A percentile compares a stretch with the other conserved stretches of the same genome.
Evolutionary conservation across 2,888 invertebrate genomes (phyloP).

Genomic region (Cyaniris semiargus): DNA sequence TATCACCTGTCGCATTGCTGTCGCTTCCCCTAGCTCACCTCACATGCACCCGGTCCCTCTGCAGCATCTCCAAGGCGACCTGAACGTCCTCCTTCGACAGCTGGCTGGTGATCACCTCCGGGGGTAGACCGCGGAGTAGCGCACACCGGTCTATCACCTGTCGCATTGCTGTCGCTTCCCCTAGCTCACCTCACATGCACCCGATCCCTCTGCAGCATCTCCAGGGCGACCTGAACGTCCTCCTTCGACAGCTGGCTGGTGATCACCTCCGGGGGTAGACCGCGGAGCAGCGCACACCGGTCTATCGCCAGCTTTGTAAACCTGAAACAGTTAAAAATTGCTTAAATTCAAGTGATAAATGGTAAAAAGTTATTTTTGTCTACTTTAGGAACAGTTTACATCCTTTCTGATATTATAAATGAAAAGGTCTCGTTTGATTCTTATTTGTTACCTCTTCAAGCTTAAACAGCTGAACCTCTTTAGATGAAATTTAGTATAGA

Average conservation of each 20-base stretch:
- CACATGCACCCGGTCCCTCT: constrained; percentile 79
- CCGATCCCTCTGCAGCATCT: constrained; percentile 80
- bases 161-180: too few relatives aligned
- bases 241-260: constrained; percentile 84
- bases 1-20: constrained; percentile 52
- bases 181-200: constrained; percentile 79
- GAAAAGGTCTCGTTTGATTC: too few relatives aligned
- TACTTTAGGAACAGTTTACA: too few relatives aligned
- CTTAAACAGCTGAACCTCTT: too few relatives aligned
- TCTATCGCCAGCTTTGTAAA: constrained; percentile 86
- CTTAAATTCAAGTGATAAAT: too few relatives aligned
- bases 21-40: constrained; percentile 64
- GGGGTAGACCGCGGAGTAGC: constrained; percentile 82
- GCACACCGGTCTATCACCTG: constrained; percentile 82
- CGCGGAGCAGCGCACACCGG: constrained; percentile 84
- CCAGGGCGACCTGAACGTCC: constrained; percentile 84
- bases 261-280: constrained; percentile 81
- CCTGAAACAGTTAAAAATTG: constrained; percentile 48
- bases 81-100: constrained; percentile 85
- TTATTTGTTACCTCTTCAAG: too few relatives aligned
- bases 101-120: constrained; percentile 82
- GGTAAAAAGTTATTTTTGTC: too few relatives aligned
- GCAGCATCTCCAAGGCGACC: constrained; percentile 82
- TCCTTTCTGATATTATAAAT: too few relatives aligned
- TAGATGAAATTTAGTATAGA: too few relatives aligned